Percentiles rank a stretch among this genome's conserved stretches.
phyloP scores from a whole-genome alignment of 2,113 vertebrate species.

The Hypanus sabinus region DNA sequence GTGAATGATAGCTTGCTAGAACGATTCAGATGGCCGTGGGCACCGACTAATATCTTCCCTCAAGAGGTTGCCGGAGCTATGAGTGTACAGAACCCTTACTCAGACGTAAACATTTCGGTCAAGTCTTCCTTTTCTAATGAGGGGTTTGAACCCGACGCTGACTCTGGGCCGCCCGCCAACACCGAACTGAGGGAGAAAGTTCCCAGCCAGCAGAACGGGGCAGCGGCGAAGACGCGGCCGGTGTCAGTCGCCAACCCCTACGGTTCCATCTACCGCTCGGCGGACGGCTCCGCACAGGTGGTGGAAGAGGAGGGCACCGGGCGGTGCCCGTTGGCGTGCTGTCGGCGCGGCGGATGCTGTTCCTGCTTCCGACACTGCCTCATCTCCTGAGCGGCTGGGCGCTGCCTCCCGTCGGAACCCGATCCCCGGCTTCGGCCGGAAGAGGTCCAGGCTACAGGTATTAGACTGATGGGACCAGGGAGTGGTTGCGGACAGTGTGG shows the following conservation, averaged over 20 bases:
- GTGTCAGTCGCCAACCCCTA: background rate
- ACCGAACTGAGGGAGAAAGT: background rate
- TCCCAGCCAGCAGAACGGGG: background rate
- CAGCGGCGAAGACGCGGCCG: background rate
- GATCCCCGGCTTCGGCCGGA: too few species aligned
- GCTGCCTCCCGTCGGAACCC: background rate
- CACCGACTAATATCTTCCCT: background rate
- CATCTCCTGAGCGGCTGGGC: background rate
- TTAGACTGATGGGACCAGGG: too few species aligned
- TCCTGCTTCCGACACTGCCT: background rate
- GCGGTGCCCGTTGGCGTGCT: background rate
- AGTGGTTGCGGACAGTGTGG: too few species aligned
- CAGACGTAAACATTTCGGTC: background rate
- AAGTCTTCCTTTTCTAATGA: background rate
- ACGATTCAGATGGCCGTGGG: background rate
- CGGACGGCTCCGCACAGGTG: background rate
- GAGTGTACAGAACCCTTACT: background rate
- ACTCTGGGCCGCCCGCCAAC: too few species aligned
- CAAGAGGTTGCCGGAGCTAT: background rate
- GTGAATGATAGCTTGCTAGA: background rate
- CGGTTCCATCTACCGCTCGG: background rate
- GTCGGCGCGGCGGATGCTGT: background rate
- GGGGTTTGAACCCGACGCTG: background rate
- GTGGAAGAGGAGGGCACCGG: background rate
- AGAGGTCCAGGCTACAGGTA: too few species aligned